These are phyloP conservation scores for Esox niger DNA, from an alignment of 2,113 vertebrate species.

Conservation along the genomic window DNA sequence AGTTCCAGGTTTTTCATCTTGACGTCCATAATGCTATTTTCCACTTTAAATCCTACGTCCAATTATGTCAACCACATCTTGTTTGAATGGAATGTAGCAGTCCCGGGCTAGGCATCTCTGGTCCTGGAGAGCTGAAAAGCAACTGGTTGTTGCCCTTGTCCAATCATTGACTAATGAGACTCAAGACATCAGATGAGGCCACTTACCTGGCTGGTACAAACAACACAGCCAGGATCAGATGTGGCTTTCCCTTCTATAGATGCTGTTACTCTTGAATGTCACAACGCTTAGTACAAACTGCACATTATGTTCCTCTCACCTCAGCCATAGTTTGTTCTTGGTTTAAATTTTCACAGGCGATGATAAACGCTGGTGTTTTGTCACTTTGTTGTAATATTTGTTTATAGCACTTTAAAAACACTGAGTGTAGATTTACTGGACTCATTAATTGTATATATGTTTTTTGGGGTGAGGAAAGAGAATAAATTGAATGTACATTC, in stretches of 20 bases:
- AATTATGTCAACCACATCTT: background rate
- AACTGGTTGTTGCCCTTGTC: no score
- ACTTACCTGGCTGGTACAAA: no score
- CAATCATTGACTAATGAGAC: no score
- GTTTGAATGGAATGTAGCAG: slow-evolving; percentile 21
- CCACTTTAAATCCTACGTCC: background rate
- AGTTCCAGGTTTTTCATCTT: background rate
- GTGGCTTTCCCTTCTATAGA: no score
- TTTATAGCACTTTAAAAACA: slow-evolving; percentile 66
- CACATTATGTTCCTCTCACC: slow-evolving; percentile 13
- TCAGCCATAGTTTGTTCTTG: slow-evolving; percentile 17
- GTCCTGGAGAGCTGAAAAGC: no score
- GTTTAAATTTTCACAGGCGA: slow-evolving; percentile 15
- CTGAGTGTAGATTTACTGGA: slow-evolving; percentile 60
- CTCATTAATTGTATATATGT: slow-evolving; percentile 65
- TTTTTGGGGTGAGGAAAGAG: slow-evolving; percentile 53
- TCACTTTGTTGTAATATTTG: slow-evolving; percentile 31
- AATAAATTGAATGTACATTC: slow-evolving; percentile 68
- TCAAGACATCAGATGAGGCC: no score
- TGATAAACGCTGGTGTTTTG: slow-evolving; percentile 29
- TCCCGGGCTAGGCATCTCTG: no score
- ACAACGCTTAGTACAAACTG: no score
- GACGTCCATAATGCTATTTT: background rate
- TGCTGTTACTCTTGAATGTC: no score
- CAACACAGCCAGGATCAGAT: no score